Conservation (phyloP, 2,113 vertebrate species). For the Callaeas wilsoni region DNA sequence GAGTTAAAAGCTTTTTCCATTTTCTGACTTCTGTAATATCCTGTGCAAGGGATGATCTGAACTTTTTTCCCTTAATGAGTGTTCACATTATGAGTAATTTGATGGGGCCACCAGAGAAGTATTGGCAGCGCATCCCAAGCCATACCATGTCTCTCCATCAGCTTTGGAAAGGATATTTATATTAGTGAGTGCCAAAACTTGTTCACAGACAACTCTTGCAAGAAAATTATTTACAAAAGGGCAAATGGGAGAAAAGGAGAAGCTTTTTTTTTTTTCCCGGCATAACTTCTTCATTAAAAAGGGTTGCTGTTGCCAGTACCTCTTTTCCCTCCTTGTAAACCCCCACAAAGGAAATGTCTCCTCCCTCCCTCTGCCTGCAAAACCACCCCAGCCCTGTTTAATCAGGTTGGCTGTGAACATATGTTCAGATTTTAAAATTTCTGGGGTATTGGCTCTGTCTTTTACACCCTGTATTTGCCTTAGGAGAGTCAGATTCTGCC, state of each 20-base stretch:
- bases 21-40: slow-evolving; percentile 62
- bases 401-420: background rate
- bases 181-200: slow-evolving; percentile 46
- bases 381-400: background rate
- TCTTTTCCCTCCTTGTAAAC: background rate
- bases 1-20: slow-evolving; percentile 64
- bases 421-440: background rate
- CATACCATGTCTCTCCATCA: slow-evolving; percentile 50
- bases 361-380: background rate
- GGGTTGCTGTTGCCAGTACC: background rate
- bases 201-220: slow-evolving; percentile 37
- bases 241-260: background rate
- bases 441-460: background rate
- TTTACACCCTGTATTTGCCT: background rate
- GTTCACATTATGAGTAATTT: slow-evolving; percentile 26
- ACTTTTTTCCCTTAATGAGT: slow-evolving; percentile 46
- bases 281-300: background rate
- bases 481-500: background rate
- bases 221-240: slow-evolving; percentile 57
- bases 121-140: slow-evolving; percentile 26
- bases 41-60: slow-evolving; percentile 53
- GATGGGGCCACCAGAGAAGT: slow-evolving; percentile 57
- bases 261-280: fast-evolving
- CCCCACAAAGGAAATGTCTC: background rate
- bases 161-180: slow-evolving; percentile 47